phyloP scores from a whole-genome alignment of 2,797 vertebrate species.

The Premnoplex brunnescens region DNA sequence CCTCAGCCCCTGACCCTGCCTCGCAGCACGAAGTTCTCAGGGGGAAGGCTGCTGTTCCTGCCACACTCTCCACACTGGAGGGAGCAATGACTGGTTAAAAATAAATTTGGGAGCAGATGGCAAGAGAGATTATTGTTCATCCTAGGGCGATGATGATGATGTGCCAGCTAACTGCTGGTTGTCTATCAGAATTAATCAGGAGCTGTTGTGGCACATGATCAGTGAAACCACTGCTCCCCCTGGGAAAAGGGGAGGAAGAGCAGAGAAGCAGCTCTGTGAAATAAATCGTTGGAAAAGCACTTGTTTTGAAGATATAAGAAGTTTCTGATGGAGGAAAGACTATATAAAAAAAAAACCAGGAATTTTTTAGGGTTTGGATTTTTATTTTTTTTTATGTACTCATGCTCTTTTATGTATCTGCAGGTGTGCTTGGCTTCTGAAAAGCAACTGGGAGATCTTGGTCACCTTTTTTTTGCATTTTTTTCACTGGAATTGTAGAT shows the following conservation, averaged over 20 bases:
- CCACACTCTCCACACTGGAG: rapidly evolving
- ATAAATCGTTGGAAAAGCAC: not conserved
- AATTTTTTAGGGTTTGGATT: not conserved
- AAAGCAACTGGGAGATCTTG: not conserved
- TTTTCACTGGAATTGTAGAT: not conserved
- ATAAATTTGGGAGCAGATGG: conserved; percentile 63
- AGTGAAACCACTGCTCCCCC: not conserved
- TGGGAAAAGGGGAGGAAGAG: not conserved
- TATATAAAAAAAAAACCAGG: not conserved
- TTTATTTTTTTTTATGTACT: not conserved
- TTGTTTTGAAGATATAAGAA: not conserved
- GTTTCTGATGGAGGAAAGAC: not conserved
- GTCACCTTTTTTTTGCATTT: not conserved
- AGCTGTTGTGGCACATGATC: conserved; percentile 23
- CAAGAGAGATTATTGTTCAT: conserved; percentile 52
- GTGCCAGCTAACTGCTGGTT: conserved; percentile 62
- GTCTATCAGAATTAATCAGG: conserved; percentile 68
- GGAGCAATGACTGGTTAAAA: conserved; percentile 10
- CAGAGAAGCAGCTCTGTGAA: not conserved
- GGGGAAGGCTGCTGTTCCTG: not conserved
- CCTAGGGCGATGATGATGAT: conserved; percentile 49
- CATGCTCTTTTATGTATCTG: not conserved
- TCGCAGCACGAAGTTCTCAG: not conserved
- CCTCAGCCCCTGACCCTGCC: not conserved
- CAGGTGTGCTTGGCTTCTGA: not conserved